Evolutionary conservation across 2,113 vertebrate genomes (phyloP), one percentile per base, ranked within the genome.

Genomic region (Corynorhinus townsendii): DNA sequence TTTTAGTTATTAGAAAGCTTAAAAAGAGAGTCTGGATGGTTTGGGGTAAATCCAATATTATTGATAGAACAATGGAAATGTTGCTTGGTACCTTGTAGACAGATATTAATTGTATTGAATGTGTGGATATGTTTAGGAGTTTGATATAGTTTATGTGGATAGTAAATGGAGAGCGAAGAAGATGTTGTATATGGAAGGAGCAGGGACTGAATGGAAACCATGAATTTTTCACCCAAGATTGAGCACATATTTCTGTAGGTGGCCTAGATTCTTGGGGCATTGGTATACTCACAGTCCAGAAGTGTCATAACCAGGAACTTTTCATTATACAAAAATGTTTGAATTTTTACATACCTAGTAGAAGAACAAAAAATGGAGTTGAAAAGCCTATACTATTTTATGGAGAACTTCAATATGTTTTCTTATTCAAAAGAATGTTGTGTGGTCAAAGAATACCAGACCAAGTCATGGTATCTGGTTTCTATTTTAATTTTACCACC

Each of bases 321-420:
- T 28, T 38, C 49, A 72, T 76, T 52, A 80, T 84, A 47, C 8
- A 90, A 69, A 62, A n/a, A 2, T 26, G 24, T 86, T 93, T 89
- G 40, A 52, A 81, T 56, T 56, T 86, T 84, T 94, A 47, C 40
- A 47, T 76, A 68, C 28, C 2, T 82, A 8, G 9, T 82, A 4
- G 71, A 88, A 90, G 45, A 87, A 92, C 20, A 35, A 77, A 73
- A 88, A 56, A 56, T 68, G 84, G 75, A 90, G 6, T 66, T 89
- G 26, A 80, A 85, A 88, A 93, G n/a, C 10, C 45, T 93, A 17
- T 73, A 47, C 9, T 22, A 38, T 79, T 92, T 92, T 90, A 54
- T 30, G 72, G 77, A 95, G 30, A 89, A 89, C 26, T 69, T 93
- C 72, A 95, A 92, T 22, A 79, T 89, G 14, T 87, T 90, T 91